Base-by-base conservation (phyloP, 2,113 vertebrate species). In the Patagioenas fasciata region DNA sequence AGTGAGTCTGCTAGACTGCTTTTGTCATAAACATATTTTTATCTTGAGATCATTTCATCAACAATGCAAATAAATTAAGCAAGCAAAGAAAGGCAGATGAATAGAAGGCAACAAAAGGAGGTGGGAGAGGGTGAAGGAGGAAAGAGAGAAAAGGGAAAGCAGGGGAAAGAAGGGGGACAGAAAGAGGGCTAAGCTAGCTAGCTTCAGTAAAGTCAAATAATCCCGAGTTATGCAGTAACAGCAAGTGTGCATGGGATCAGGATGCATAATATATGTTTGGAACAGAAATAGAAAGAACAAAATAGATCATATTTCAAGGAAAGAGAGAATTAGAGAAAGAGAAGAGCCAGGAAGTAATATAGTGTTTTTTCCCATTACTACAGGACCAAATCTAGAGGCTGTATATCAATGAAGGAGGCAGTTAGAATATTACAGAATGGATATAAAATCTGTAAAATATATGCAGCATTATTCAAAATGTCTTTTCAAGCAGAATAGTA, bases 401-500 rank as follows among this genome's bases (percentile, higher is more conserved):
- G 62, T 96, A 94, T 94, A 88, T 97, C 95, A 97, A 75, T 2
- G 36, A 95, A 93, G 80, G 61, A 74, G 82, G 80, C 81, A 96
- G 96, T 97, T 93, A 92, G 91, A 97, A 91, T 95, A 96, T 96
- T 97, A 95, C 70, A 96, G 83, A 96, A 97, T 53, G 67, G 90
- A 91, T 93, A 95, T 91, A 93, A 96, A 94, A 95, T 88, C 82
- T 72, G 87, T 92, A 85, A 96, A 88, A 97, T 95, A 95, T 91
- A 96, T 91, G 89, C 65, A 93, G 56, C 88, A 91, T 96, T 95
- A 96, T 80, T 94, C 90, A 97, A 95, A 89, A 96, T 77, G 57
- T 53, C 88, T 96, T 97, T 97, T 90, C 92, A 91, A 67, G 42
- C 26, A 90, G 95, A 93, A 94, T 36, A 94, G 84, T 80, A 91